Percentiles rank a stretch among this genome's conserved stretches.
Evolutionary conservation across 2,888 invertebrate species (phyloP).

Genomic region (Clostera curtula): DNA sequence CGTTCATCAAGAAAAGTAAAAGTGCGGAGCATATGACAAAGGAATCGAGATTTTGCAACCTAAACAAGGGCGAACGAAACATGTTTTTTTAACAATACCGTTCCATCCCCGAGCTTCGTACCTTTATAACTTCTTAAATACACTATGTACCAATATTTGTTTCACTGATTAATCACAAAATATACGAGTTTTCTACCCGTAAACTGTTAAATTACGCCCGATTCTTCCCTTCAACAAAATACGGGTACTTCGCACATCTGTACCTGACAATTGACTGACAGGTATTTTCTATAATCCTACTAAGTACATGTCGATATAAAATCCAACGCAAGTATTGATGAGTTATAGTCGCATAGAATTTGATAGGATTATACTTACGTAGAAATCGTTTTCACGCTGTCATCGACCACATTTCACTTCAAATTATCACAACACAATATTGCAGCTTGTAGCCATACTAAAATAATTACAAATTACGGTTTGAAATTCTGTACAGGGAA

Average conservation of each 20-base stretch:
- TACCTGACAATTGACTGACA: constrained; percentile 34
- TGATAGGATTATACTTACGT: constrained; percentile 64
- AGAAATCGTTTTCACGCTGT: constrained; percentile 66
- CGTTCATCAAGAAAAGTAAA: constrained; percentile 57
- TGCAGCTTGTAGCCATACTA: constrained; percentile 34
- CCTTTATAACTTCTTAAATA: too few species aligned
- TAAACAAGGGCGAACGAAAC: constrained; percentile 64
- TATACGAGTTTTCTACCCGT: constrained; percentile 42
- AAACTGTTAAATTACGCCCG: constrained; percentile 53
- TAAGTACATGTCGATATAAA: constrained; percentile 15
- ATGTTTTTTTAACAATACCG: constrained; percentile 42
- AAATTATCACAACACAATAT: constrained; percentile 44
- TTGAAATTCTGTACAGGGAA: constrained; percentile 35
- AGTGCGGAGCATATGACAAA: constrained; percentile 58
- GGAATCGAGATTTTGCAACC: constrained; percentile 64
- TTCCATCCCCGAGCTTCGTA: constrained; percentile 27
- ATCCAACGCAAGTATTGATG: constrained; percentile 16
- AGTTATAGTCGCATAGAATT: constrained; percentile 20
- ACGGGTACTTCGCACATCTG: constrained; percentile 31
- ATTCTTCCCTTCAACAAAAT: constrained; percentile 38
- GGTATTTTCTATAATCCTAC: constrained; percentile 40
- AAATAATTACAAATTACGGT: constrained; percentile 22
- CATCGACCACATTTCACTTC: constrained; percentile 68
- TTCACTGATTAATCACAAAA: constrained; percentile 40
- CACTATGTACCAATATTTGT: too few species aligned